These are phyloP conservation scores for Microcebus tavaratra DNA, from an alignment of 2,113 vertebrate species.

Conservation along the genomic window DNA sequence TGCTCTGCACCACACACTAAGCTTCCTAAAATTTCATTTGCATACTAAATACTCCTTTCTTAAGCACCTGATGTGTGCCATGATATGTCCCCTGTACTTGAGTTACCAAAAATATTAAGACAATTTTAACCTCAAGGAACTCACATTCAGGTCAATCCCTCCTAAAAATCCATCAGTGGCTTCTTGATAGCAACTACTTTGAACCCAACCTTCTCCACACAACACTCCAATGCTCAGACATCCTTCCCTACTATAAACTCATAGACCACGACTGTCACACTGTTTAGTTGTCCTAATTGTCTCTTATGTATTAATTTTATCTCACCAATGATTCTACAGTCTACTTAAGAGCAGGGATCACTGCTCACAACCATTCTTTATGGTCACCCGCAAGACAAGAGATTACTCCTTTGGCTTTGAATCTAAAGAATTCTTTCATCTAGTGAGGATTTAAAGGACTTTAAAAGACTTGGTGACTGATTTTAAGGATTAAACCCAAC, in stretches of 20 bases:
- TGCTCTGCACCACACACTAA: background rate
- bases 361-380: constrained; percentile 61
- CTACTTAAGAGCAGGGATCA: constrained; percentile 65
- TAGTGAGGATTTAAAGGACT: constrained; percentile 65
- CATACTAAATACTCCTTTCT: background rate
- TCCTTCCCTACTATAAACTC: background rate
- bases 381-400: constrained; percentile 66
- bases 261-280: background rate
- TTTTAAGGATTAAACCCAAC: constrained; percentile 74
- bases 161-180: background rate
- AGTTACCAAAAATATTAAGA: background rate
- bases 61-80: background rate
- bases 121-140: background rate
- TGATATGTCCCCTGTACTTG: background rate
- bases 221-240: background rate
- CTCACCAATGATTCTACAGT: constrained; percentile 58
- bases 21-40: background rate
- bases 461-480: constrained; percentile 69
- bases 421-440: constrained; percentile 64
- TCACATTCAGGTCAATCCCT: background rate
- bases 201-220: background rate
- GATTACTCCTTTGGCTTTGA: constrained; percentile 73
- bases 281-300: constrained; percentile 46
- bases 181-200: background rate
- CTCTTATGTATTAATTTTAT: constrained; percentile 43